Evolutionary conservation across 2,113 vertebrate genomes (phyloP).

Genomic region (Microtus montanus): DNA sequence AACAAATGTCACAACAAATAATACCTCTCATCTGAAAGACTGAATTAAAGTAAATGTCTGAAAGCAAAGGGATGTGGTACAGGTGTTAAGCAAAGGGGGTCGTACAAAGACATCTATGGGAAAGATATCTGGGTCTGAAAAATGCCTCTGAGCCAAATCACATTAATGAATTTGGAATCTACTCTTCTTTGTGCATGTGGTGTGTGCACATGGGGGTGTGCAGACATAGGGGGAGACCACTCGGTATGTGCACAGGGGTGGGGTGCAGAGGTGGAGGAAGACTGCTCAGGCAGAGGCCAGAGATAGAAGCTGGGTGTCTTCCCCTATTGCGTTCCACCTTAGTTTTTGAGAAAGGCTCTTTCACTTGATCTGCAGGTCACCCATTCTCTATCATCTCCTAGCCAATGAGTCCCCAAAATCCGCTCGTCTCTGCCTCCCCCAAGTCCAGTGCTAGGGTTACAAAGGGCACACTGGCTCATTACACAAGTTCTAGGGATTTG

Average conservation of each 20-base stretch:
- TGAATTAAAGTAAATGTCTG: conserved; percentile 24
- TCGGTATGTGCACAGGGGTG: not conserved
- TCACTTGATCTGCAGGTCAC: not conserved
- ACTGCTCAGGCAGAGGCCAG: not conserved
- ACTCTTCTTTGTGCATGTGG: not conserved
- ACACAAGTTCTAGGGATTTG: no score
- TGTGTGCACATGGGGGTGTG: no score
- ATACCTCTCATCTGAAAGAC: conserved; percentile 17
- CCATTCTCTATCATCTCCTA: not conserved
- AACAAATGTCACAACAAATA: not conserved
- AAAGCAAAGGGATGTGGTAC: not conserved
- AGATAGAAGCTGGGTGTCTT: not conserved
- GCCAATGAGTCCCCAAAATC: not conserved
- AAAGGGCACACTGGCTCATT: not conserved
- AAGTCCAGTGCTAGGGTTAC: not conserved
- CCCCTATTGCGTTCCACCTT: no score
- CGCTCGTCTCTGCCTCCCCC: not conserved
- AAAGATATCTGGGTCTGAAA: not conserved
- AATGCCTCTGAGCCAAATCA: not conserved
- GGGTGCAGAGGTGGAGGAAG: not conserved
- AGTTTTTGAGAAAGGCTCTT: not conserved
- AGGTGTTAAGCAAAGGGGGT: not conserved
- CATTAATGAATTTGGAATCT: not conserved
- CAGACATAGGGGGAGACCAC: no score
- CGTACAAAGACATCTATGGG: not conserved